Evolutionary conservation across 2,888 invertebrate genomes (phyloP), one percentile per base, ranked within the genome.

Genomic region (Tiliacea aurago): DNA sequence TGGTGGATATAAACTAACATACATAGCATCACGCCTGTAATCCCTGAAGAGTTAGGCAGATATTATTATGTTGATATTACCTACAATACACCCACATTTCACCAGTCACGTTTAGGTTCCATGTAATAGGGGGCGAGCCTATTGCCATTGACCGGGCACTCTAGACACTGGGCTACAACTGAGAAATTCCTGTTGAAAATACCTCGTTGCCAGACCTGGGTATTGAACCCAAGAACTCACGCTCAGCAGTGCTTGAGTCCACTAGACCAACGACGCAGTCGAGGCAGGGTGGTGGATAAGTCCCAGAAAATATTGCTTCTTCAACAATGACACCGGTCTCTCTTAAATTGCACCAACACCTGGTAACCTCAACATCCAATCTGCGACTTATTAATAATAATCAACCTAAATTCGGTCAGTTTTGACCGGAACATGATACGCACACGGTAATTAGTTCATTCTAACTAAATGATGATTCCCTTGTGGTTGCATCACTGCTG

Each of bases 391-490:
- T 80, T 62, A 73, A 77, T 80, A 62, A 70, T 61, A 55, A 56
- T 65, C n/a, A 66, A 45, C 73, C 55, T 28, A 66, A 65, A 66
- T 51, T 45, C n/a, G 41, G 59, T 66, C 37, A 65, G 20, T 62
- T 56, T 45, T 51, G 10, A 1, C 23, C 45, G 37, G 43, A 51
- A 73, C 66, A 73, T 73, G 61, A 73, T 62, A 77, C 45, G 61
- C 55, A 47, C 20, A 15, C 51, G n/a, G 53, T 73, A 73, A 74
- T 77, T 66, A 73, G 55, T 51, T 49, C 20, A 51, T 62, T 23
- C 37, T 62, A 65, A 66, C 80, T 66, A 51, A 77, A 80, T 77
- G 28, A 80, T 74, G 65, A 65, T 66, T 80, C 77, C 74, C 61
- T 37, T 41, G 77, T 56, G 80, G 74, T 56, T 15, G 13, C 33